Base-by-base conservation (phyloP, 2,113 vertebrate genomes). In the Hydropotes inermis region DNA sequence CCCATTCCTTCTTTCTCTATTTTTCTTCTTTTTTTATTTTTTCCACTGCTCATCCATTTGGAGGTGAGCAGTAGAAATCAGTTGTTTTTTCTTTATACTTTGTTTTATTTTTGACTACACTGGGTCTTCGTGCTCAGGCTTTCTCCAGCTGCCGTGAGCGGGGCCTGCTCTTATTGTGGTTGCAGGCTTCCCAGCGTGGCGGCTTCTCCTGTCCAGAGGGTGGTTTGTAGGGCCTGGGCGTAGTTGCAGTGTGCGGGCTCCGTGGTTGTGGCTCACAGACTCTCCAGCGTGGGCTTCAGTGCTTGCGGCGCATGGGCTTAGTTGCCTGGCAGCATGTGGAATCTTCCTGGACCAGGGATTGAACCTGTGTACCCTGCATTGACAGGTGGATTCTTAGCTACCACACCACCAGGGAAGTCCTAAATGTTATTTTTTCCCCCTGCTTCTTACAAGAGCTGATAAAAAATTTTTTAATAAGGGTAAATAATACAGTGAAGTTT, bases 401-500 rank as follows among this genome's bases (percentile, higher is more conserved):
- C 36, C 43, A 14, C 39, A 27, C 39, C 23, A 43, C 39, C 39
- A 76, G 70, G 39, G 70, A 43, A 43, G 6, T 76, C 36, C 39
- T 57, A 87, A 87, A 70, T 92, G 23, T 83, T 4, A 36, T 97
- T 14, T 89, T 91, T 92, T 30, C 0, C 13, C 39, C 1, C 0
- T 85, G 21, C n/a, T 94, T 89, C 23, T 94, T 78, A 58, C 8
- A 21, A 88, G 85, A 96, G 7, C 23, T 79, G 64, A 55, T 94
- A 95, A 76, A 64, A 85, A 58, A 0, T 78, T 33, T 97, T 96
- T 47, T 89, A 89, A 93, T 50, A 95, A 89, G 52, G 12, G 7
- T 61, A 85, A 92, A 83, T 93, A 86, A 55, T 94, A 52, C 23
- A 87, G 6, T 81, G 70, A 82, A 79, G 16, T 43, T 96, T 97